These are phyloP conservation scores for Zapus hudsonius DNA, from an alignment of 2,113 vertebrate genomes.

Conservation along the genomic window DNA sequence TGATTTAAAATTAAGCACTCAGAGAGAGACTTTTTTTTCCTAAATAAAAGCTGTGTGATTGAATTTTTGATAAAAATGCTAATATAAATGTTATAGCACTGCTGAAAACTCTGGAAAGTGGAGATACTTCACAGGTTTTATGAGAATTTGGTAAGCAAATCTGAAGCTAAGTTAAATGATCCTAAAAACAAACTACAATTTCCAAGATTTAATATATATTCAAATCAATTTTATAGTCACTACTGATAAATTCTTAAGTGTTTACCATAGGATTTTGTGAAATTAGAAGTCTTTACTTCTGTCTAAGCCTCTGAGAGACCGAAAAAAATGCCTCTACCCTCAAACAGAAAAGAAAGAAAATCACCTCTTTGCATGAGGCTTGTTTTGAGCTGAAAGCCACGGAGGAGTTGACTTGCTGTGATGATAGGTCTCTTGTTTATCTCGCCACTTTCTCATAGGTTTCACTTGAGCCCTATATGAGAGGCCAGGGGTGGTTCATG, in stretches of 20 bases:
- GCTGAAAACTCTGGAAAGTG: constrained; percentile 14
- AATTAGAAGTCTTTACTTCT: constrained; percentile 64
- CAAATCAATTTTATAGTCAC: constrained; percentile 43
- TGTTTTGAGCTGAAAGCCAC: background rate
- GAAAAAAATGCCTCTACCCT: background rate
- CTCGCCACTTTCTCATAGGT: no score
- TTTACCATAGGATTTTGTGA: constrained; percentile 61
- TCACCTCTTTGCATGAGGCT: background rate
- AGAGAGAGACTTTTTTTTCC: background rate
- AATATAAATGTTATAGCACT: background rate
- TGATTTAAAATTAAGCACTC: constrained; percentile 62
- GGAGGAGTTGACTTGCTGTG: no score
- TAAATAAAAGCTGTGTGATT: background rate
- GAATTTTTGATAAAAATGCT: background rate
- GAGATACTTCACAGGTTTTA: background rate
- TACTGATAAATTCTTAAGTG: constrained; percentile 68
- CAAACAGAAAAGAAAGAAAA: background rate
- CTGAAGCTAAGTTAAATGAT: fast-evolving
- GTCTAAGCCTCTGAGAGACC: background rate
- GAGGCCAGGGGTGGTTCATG: no score
- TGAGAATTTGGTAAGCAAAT: constrained; percentile 67
- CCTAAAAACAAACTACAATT: background rate
- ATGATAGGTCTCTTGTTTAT: no score
- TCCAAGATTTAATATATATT: background rate
- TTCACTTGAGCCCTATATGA: no score